Evolutionary conservation across 2,888 invertebrate genomes (phyloP).

Genomic region (Drosophila diplacantha): DNA sequence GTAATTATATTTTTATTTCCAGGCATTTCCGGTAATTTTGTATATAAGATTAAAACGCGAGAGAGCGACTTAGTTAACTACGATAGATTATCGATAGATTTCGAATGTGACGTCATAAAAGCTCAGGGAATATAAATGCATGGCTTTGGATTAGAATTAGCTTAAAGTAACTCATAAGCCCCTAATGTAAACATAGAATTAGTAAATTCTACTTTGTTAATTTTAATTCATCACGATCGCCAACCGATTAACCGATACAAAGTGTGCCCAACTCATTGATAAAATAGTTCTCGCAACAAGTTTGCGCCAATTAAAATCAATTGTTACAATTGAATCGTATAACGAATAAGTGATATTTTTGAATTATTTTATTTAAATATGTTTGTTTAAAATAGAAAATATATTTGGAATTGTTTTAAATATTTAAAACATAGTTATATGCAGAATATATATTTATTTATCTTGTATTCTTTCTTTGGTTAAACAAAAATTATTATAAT

Average conservation of each 20-base stretch:
- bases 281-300: background rate
- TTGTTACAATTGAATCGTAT: too few species aligned
- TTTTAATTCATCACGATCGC: background rate
- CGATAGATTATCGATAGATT: background rate
- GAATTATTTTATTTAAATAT: background rate
- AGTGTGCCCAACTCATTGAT: background rate
- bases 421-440: too few species aligned
- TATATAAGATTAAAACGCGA: too few species aligned
- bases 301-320: background rate
- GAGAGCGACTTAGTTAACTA: background rate
- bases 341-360: background rate
- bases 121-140: background rate
- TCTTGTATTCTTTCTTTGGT: too few species aligned
- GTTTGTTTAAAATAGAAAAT: background rate
- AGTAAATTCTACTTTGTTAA: background rate
- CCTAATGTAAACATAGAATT: background rate
- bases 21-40: slow-evolving; percentile 27
- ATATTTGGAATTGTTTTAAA: background rate
- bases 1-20: background rate
- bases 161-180: background rate
- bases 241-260: background rate
- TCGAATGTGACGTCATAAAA: background rate
- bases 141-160: background rate
- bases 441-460: too few species aligned
- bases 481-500: too few species aligned